A percentile compares a stretch with the other conserved stretches of the same genome.
These are phyloP conservation scores for Amphibalanus amphitrite DNA, from an alignment of 1,140 invertebrate species.

Conservation along the genomic window DNA sequence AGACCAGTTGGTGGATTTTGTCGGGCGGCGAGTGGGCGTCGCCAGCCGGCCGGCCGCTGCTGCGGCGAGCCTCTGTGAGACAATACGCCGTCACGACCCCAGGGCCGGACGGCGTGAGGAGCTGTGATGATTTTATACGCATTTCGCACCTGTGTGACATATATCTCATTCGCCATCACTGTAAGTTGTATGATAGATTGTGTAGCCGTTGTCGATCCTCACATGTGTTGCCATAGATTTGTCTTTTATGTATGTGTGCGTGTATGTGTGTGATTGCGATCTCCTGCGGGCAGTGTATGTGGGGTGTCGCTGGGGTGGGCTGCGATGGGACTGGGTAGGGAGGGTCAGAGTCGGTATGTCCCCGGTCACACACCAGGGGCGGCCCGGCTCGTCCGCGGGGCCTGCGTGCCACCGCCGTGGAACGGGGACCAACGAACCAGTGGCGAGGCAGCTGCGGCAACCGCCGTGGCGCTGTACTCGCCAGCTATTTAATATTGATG, in stretches of 20 bases:
- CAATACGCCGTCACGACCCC: too few relatives aligned
- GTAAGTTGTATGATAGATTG: background rate
- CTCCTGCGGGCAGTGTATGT: background rate
- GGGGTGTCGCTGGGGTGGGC: too few relatives aligned
- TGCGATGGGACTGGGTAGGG: too few relatives aligned
- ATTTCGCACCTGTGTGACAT: background rate
- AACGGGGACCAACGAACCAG: background rate
- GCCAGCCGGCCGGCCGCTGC: too few relatives aligned
- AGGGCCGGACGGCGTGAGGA: background rate
- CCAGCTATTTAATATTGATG: background rate
- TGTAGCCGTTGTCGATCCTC: background rate
- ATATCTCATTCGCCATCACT: background rate
- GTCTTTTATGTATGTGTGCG: background rate
- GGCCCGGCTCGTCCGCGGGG: too few relatives aligned
- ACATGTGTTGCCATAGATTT: background rate
- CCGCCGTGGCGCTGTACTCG: background rate
- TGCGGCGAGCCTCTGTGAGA: too few relatives aligned
- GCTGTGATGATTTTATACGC: background rate
- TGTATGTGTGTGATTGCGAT: background rate
- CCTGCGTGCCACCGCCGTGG: too few relatives aligned
- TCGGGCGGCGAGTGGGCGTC: too few relatives aligned
- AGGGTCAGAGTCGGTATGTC: background rate
- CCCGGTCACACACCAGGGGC: too few relatives aligned
- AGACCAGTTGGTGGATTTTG: background rate
- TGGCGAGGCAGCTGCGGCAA: background rate